phyloP scores from a whole-genome alignment of 2,113 vertebrate genomes.

The Gasterosteus aculeatus region DNA sequence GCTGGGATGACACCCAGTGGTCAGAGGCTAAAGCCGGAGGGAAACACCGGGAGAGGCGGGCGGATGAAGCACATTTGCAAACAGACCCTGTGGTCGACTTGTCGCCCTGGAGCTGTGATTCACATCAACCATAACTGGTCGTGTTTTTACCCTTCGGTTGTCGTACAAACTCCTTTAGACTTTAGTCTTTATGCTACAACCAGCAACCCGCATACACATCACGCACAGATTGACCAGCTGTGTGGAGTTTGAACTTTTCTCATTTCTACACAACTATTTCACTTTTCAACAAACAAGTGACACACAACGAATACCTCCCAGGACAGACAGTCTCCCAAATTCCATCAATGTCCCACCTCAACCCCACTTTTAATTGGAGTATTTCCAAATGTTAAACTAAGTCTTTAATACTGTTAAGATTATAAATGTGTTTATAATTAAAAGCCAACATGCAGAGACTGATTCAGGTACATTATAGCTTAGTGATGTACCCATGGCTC shows the following conservation, averaged over 20 bases:
- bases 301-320: background rate
- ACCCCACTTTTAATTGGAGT: too few species aligned
- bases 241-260: background rate
- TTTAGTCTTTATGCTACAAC: too few species aligned
- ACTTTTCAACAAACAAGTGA: background rate
- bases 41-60: conserved; percentile 19
- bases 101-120: background rate
- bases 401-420: too few species aligned
- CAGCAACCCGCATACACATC: too few species aligned
- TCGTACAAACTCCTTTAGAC: background rate
- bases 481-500: too few species aligned
- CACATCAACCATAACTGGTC: background rate
- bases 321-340: background rate
- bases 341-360: background rate
- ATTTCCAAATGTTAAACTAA: too few species aligned
- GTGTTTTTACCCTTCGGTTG: background rate
- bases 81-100: background rate
- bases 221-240: too few species aligned
- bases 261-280: background rate
- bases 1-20: conserved; percentile 81
- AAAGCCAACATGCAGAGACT: too few species aligned
- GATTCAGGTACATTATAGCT: too few species aligned
- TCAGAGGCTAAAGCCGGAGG: conserved; percentile 58
- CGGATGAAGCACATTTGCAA: conserved; percentile 9
- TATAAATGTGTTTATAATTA: too few species aligned